Evolutionary conservation across 2,888 invertebrate genomes (phyloP), one percentile per base, ranked within the genome.

Genomic region (Dynastes maya): DNA sequence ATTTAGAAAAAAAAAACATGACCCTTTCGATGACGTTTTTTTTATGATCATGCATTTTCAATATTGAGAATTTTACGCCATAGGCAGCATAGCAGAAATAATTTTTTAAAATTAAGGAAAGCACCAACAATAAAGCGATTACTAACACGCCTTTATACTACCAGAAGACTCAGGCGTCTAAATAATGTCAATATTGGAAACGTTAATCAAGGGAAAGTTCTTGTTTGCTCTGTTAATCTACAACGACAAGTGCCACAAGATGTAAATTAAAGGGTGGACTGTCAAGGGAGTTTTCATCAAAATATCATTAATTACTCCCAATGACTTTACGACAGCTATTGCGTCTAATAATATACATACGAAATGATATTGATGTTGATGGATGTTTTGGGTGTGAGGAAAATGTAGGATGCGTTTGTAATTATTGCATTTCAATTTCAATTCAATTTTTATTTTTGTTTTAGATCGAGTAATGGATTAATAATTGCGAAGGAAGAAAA

Each of bases 381-480:
- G 29, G 13, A 27, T 29, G 4, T 51, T 51, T 51, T 9, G 11
- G 16, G 6, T 8, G 16, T 64, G 13, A 32, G 2, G 5, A 32
- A 32, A 63, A 63, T 55, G 4, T 16, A 55, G 45, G 1, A 45
- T 11, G 45, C 11, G 0, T 11, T 8, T 11, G 6, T 2, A 1
- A 1, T 11, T 11, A 11, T 2, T 8, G 11, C 2, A 45, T 45
- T 45, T 45, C 45, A 11, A 11, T 11, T 45, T 11, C 45, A 45
- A 11, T 45, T 5, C 5, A 2, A 22, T 58, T 5, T 13, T 53
- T 5, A 5, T 37, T 37, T 79, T 76, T 70, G 79, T 80, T 81
- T 29, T 76, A 82, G 82, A 55, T 67, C 68, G 76, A 49, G 40
- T 76, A 51, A 76, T 64, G 58, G 67, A 70, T 68, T 78, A 76